These are phyloP conservation scores for Sinonovacula constricta DNA, from an alignment of 1,140 invertebrate species.

Conservation along the genomic window DNA sequence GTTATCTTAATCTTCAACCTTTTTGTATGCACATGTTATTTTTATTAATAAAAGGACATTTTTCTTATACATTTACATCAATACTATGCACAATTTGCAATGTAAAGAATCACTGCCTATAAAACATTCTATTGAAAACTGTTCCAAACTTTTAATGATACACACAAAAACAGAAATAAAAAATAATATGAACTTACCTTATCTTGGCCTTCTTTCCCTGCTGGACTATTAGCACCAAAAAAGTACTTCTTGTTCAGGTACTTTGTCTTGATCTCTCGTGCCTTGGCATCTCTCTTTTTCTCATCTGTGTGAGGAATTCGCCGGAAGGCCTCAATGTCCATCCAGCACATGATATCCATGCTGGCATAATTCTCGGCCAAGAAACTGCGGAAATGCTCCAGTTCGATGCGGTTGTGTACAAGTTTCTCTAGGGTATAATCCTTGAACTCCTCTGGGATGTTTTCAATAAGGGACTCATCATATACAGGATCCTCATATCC, in stretches of 20 bases:
- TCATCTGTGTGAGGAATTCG: conserved; percentile 68
- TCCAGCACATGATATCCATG: conserved; percentile 76
- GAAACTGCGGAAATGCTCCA: conserved; percentile 76
- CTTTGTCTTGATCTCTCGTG: conserved; percentile 73
- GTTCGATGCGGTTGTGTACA: conserved; percentile 73
- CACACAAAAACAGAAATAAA: too few species aligned
- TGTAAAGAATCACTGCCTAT: too few species aligned
- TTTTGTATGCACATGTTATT: too few species aligned
- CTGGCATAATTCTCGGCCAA: conserved; percentile 72
- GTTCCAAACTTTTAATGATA: too few species aligned
- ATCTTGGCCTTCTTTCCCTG: conserved; percentile 75
- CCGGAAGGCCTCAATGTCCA: conserved; percentile 77
- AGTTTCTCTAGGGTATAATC: conserved; percentile 75
- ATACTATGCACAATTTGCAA: too few species aligned
- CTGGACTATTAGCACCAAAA: conserved; percentile 78
- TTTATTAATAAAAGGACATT: too few species aligned
- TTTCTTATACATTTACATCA: too few species aligned
- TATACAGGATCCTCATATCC: conserved; percentile 76
- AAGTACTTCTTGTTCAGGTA: conserved; percentile 79
- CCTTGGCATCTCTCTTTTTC: conserved; percentile 71
- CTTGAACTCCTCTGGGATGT: conserved; percentile 73
- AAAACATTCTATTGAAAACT: too few species aligned
- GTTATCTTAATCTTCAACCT: too few species aligned
- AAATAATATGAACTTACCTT: conserved; percentile 74
- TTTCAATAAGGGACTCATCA: conserved; percentile 68